Base-by-base conservation (phyloP, 2,888 invertebrate species). In the Anagyrus pseudococci region DNA sequence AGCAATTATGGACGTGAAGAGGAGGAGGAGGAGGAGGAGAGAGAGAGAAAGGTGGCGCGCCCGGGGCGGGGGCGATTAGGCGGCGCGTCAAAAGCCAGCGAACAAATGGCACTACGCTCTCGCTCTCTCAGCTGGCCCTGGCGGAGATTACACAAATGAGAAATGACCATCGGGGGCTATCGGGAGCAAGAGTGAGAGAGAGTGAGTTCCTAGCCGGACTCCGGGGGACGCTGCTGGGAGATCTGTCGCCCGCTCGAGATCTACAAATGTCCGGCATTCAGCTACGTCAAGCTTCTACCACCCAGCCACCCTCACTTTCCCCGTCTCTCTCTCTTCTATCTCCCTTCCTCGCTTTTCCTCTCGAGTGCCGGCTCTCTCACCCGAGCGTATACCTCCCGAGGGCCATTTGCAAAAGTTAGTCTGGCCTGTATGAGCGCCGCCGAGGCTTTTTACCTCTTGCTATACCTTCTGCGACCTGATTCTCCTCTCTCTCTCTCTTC, bases 141-240 rank as follows among this genome's bases (percentile, higher is more conserved):
- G 23, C 2, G 15, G 76, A 79, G 79, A 79, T 80, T 80, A 80
- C 76, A 73, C 77, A 79, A 79, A 79, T 80, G 79, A 79, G 79
- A 80, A 79, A 79, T 77, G 79, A 79, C 75, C 76, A 75, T 73
- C 73, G 74, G 71, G n/a, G 73, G 73, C 74, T 74, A 75, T 79
- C 67, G 61, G 60, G 54, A n/a, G n/a, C n/a, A n/a, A n/a, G n/a
- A n/a, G n/a, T n/a, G n/a, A n/a, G n/a, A 62, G 55, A 22, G 69
- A 72, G 69, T 50, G 23, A 19, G 20, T 13, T 7, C 19, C 26
- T 13, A 15, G 57, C 67, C 40, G 47, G 57, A 47, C 41, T 7
- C 41, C n/a, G 2, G 26, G 43, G 23, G 50, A 26, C 23, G 19
- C 13, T 20, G 33, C 29, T 44, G 54, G 15, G 19, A 41, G 37